Evolutionary conservation across 2,888 invertebrate genomes (phyloP).

Genomic region (Drosophila merina): DNA sequence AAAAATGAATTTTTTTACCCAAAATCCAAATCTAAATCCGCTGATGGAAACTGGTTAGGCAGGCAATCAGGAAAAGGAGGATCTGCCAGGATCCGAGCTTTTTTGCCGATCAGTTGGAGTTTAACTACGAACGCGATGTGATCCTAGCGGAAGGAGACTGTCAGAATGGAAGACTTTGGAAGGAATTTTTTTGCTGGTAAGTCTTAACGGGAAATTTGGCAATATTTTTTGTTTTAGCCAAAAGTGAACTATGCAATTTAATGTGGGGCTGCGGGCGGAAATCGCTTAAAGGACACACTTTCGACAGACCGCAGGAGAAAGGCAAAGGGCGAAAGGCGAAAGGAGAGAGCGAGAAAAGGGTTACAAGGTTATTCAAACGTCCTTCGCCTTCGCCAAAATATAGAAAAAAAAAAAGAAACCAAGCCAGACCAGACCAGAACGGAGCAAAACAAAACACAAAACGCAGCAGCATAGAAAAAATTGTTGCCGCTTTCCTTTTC

Average conservation of each 20-base stretch:
- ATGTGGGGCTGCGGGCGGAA: conserved; percentile 16
- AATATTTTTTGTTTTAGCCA: background rate
- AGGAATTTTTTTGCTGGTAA: conserved; percentile 16
- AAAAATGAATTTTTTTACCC: conserved; percentile 53
- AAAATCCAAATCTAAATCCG: conserved; percentile 32
- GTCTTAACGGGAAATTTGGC: conserved; percentile 1
- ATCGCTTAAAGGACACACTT: conserved; percentile 65
- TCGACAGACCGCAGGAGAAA: conserved; percentile 56
- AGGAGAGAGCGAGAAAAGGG: conserved; percentile 63
- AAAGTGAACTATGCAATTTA: conserved; percentile 21
- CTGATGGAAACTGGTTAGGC: conserved; percentile 53
- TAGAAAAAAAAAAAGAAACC: conserved; percentile 38
- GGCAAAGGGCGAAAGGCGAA: conserved; percentile 29
- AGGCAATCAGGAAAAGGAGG: background rate
- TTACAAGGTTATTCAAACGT: conserved; percentile 82
- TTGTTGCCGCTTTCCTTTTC: conserved; percentile 78
- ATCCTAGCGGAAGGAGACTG: conserved; percentile 40
- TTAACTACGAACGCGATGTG: conserved; percentile 68
- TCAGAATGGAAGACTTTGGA: background rate
- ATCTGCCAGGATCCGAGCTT: conserved; percentile 33
- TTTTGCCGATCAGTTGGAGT: conserved; percentile 66
- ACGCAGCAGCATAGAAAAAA: conserved; percentile 64
- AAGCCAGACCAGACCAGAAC: conserved; percentile 46
- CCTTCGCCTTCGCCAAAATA: conserved; percentile 76
- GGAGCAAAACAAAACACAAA: conserved; percentile 72